Evolutionary conservation across 1,140 invertebrate species (phyloP).

Genomic region (Pinna nobilis): DNA sequence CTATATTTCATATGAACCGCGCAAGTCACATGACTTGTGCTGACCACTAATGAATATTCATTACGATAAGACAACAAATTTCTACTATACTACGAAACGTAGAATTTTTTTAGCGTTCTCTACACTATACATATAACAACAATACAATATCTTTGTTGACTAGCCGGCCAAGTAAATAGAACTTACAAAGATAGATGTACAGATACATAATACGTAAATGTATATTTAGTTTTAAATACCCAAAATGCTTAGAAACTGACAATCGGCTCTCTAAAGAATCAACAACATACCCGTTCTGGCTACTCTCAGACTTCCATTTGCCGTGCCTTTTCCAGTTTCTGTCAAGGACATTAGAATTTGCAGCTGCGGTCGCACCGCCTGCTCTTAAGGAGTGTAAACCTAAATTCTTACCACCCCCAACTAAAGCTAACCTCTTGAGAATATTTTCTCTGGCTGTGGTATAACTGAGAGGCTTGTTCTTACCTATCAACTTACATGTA

Average conservation of each 20-base stretch:
- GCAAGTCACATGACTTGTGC: too few species aligned
- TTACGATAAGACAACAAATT: too few species aligned
- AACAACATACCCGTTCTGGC: conserved; percentile 25
- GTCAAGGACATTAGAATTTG: not conserved
- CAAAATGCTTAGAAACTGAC: not conserved
- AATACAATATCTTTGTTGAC: too few species aligned
- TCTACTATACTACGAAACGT: too few species aligned
- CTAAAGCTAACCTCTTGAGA: not conserved
- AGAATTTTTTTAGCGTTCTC: too few species aligned
- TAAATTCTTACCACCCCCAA: not conserved
- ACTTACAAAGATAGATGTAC: too few species aligned
- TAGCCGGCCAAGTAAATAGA: too few species aligned
- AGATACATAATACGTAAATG: too few species aligned
- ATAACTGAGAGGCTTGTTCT: conserved; percentile 19
- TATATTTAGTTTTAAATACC: not conserved
- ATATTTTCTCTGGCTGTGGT: conserved; percentile 16
- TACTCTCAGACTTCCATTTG: conserved; percentile 23
- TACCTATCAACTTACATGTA: conserved; percentile 13
- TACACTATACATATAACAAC: too few species aligned
- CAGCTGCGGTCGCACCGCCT: conserved; percentile 1
- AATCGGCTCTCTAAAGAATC: conserved; percentile 15
- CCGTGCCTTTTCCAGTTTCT: conserved; percentile 21
- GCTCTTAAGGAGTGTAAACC: conserved; percentile 25
- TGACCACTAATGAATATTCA: too few species aligned
- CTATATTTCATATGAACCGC: too few species aligned